Percentiles rank a stretch among this genome's conserved stretches.
phyloP scores from a whole-genome alignment of 2,888 invertebrate species.

The Xiphydria camelus region DNA sequence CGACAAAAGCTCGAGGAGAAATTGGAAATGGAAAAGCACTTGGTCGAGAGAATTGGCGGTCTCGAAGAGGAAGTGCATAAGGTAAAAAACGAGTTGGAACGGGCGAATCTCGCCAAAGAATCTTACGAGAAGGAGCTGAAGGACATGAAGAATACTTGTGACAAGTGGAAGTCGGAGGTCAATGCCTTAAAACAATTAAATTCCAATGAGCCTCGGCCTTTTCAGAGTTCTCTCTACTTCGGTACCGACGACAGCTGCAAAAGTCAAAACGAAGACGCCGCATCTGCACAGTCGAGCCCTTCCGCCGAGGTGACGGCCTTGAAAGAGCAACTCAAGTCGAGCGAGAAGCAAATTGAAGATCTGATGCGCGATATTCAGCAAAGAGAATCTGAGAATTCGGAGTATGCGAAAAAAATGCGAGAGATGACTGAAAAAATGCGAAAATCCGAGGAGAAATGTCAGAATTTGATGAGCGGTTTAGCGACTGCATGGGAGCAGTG shows the following conservation, averaged over 20 bases:
- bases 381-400: conserved; percentile 33
- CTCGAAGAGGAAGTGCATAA: conserved; percentile 59
- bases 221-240: conserved; percentile 26
- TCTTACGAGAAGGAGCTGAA: conserved; percentile 53
- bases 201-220: conserved; percentile 13
- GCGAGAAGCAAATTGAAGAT: conserved; percentile 31
- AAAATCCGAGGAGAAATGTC: conserved; percentile 38
- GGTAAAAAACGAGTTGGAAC: conserved; percentile 38
- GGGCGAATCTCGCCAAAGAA: conserved; percentile 42
- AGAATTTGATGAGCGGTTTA: conserved; percentile 44
- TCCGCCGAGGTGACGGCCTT: conserved; percentile 1
- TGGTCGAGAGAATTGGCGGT: conserved; percentile 60
- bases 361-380: conserved; percentile 30
- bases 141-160: conserved; percentile 49
- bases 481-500: conserved; percentile 50
- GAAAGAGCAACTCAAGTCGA: conserved; percentile 10
- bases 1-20: conserved; percentile 49
- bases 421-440: conserved; percentile 32
- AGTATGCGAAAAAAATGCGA: conserved; percentile 29
- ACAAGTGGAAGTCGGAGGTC: conserved; percentile 42
- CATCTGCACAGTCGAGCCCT: too few relatives aligned
- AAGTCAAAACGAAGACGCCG: conserved; percentile 20
- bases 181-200: conserved; percentile 10
- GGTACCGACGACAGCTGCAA: conserved; percentile 14
- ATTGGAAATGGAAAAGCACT: conserved; percentile 57